A percentile compares a stretch with the other conserved stretches of the same genome.
phyloP scores from a whole-genome alignment of 2,888 invertebrate genomes.

The Limnephilus lunatus region DNA sequence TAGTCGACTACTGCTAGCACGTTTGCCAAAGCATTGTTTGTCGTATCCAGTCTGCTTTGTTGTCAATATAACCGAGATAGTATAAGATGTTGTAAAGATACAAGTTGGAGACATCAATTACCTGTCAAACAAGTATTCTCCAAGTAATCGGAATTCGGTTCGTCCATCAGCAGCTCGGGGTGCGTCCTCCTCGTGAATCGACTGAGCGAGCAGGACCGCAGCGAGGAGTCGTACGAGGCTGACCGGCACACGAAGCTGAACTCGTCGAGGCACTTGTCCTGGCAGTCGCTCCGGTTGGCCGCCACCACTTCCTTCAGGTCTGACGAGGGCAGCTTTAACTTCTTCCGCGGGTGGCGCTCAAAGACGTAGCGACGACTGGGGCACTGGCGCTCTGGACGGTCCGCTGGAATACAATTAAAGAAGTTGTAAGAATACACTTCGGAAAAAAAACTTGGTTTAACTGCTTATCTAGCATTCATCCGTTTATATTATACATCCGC shows the following conservation, averaged over 20 bases:
- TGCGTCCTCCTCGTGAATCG: conserved; percentile 90
- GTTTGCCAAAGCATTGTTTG: no score
- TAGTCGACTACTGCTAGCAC: no score
- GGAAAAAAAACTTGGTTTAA: background rate
- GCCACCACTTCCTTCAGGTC: conserved; percentile 92
- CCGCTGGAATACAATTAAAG: conserved; percentile 76
- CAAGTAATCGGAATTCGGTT: conserved; percentile 91
- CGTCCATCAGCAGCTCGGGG: conserved; percentile 89
- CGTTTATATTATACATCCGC: no score
- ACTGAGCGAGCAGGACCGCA: conserved; percentile 88
- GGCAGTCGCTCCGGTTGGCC: conserved; percentile 91
- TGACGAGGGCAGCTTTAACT: conserved; percentile 86
- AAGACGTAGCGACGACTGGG: conserved; percentile 92
- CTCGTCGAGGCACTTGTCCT: conserved; percentile 92
- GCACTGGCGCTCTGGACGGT: conserved; percentile 91
- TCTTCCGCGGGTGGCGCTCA: conserved; percentile 91
- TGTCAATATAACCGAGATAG: no score
- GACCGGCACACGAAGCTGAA: conserved; percentile 93
- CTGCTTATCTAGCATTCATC: background rate
- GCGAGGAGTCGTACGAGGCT: conserved; percentile 87
- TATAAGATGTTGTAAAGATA: background rate
- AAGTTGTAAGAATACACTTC: background rate
- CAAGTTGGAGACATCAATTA: conserved; percentile 70
- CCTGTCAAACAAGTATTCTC: conserved; percentile 94
- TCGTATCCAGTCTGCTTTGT: no score